Base-by-base conservation (phyloP, 2,797 vertebrate genomes). In the Margarornis squamiger region DNA sequence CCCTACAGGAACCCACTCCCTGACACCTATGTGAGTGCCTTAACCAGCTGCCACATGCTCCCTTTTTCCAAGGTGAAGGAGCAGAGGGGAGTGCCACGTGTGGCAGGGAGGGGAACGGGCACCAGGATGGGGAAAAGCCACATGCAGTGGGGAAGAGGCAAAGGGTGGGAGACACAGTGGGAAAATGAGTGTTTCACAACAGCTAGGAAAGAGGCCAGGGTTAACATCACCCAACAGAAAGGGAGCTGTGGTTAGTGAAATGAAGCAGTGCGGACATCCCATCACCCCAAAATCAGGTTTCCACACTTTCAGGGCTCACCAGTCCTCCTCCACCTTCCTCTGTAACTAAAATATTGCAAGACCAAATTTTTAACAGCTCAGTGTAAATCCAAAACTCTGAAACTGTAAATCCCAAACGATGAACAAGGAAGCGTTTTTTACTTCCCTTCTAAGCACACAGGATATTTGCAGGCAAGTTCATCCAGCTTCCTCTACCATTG, bases 81-180 rank as follows among this genome's bases (percentile, higher is more conserved):
- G 20, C 2, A 66, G 49, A 43, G 10, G 22, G 39, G 11, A 54
- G 21, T 15, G 24, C 23, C 45, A 17, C 0, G 0, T 7, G 17
- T 15, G 45, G 62, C 27, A 26, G 24, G 5, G 58, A 73, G 29
- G 12, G 18, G 22, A 77, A 36, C 0, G 8, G 23, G 57, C 27
- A 54, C 12, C 41, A 61, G 29, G 41, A 32, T 6, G 1, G 11
- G 30, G 36, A 71, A 41, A 84, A 51, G 29, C 20, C 39, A 24
- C 59, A 13, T 7, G 6, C 43, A 36, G 26, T 9, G 16, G 46
- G 30, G 41, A 48, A 18, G 12, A 58, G 27, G 19, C n/a, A 67
- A 61, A 41, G 49, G 10, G 3, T 36, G 26, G 30, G 55, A 70
- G 74, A 81, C 13, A 48, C 14, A 65, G 32, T 4, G 13, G 62